phyloP scores from a whole-genome alignment of 2,888 invertebrate genomes.

The Eilema caniola region DNA sequence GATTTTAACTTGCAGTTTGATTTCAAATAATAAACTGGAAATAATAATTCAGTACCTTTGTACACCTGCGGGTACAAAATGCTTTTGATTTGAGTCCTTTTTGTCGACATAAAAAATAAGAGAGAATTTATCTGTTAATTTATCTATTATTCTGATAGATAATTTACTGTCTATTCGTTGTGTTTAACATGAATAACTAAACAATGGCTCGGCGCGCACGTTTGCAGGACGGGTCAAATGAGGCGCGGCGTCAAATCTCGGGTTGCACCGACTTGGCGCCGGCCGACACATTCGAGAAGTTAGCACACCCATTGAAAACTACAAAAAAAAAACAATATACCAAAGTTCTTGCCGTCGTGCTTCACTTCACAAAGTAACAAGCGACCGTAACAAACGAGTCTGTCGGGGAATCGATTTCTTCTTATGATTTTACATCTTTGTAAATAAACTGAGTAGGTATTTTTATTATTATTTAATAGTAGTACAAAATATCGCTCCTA shows the following conservation, averaged over 20 bases:
- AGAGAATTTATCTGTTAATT: constrained; percentile 13
- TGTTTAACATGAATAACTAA: constrained; percentile 73
- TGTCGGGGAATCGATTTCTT: constrained; percentile 59
- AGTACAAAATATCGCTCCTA: not conserved
- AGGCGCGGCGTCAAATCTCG: constrained; percentile 81
- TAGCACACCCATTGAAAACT: constrained; percentile 76
- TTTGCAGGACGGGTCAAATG: constrained; percentile 79
- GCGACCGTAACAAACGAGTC: constrained; percentile 73
- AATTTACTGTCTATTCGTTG: constrained; percentile 63
- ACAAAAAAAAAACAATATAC: constrained; percentile 69
- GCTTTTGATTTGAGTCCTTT: not conserved
- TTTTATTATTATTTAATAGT: constrained; percentile 3
- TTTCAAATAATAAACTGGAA: no score
- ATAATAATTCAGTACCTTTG: no score
- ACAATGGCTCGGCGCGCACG: constrained; percentile 76
- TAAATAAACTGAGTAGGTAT: not conserved
- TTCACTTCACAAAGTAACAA: constrained; percentile 77
- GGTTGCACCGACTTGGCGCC: constrained; percentile 83
- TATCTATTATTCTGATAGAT: constrained; percentile 63
- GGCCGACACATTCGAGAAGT: constrained; percentile 73
- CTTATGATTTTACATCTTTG: constrained; percentile 22
- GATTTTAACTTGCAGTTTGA: no score
- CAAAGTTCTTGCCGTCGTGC: constrained; percentile 68
- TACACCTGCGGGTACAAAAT: no score
- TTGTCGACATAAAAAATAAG: not conserved